Evolutionary conservation across 1,140 invertebrate species (phyloP), one percentile per base, ranked within the genome.

Genomic region (Ceratina japonica): DNA sequence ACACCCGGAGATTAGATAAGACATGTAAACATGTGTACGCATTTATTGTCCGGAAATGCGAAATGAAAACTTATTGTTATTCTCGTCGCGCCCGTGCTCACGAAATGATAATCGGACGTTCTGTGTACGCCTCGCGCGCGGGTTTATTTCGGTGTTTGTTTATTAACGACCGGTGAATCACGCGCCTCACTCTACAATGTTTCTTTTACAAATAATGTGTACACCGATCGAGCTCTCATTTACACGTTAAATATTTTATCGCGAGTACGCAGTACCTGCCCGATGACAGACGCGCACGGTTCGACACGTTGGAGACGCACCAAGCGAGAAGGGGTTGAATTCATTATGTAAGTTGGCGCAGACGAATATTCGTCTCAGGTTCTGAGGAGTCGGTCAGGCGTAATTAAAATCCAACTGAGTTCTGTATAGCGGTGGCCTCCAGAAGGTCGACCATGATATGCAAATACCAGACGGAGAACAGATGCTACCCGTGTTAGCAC

Each of bases 401-500:
- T 44, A 44, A 72, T 37, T 3, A 16, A 2, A 27, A 18, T 31
- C 5, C n/a, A 13, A 22, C 51, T 31, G 15, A 79, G 66, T 65
- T 44, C 1, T 13, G 15, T 56, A 62, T 62, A 27, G 15, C 16
- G 1, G 3, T 62, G 62, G 44, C 62, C 77, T 79, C 62, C 37
- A 37, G 70, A 79, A 79, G 71, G 71, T 22, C 77, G 62, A 52
- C n/a, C 49, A 37, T 52, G 31, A 20, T 18, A 37, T 31, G 66
- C 65, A 84, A 84, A 84, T 75, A 84, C 61, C 71, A 54, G 54
- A 63, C 62, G 56, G 24, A 10, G 31, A 54, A 63, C 83, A 80
- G 52, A 84, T 83, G 72, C 56, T 51, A 62, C 49, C 24, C 18
- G 22, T 84, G 64, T 84, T 80, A 76, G 49, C 49, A 61, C 66